Percentiles rank a stretch among this genome's conserved stretches.
These are phyloP conservation scores for Myotis pilosus DNA, from an alignment of 2,797 vertebrate genomes.

Conservation along the genomic window DNA sequence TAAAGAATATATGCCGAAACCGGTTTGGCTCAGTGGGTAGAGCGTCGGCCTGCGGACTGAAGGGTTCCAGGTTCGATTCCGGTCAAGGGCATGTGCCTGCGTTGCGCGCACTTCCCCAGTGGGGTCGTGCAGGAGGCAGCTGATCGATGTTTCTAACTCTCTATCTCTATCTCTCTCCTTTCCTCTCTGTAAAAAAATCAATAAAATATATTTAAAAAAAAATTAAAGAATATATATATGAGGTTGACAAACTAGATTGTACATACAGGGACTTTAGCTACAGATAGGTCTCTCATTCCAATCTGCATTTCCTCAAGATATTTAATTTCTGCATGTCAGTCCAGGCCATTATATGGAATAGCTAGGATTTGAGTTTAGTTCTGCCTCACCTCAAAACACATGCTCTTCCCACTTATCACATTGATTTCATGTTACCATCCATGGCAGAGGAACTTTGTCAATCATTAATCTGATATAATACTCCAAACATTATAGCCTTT, in stretches of 20 bases:
- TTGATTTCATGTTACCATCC: background rate
- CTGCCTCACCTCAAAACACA: background rate
- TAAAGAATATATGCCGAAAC: no score
- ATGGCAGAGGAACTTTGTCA: background rate
- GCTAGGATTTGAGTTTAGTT: constrained; percentile 7
- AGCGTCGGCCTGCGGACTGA: no score
- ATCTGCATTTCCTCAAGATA: constrained; percentile 23
- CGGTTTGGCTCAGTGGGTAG: no score
- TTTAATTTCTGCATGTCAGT: constrained; percentile 34
- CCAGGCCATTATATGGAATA: background rate
- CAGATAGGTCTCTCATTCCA: constrained; percentile 20
- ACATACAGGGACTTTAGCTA: background rate
- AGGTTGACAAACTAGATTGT: constrained; percentile 4
- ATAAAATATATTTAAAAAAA: no score
- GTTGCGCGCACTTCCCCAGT: no score
- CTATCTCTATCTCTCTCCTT: no score
- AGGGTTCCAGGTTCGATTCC: no score
- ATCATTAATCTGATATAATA: background rate
- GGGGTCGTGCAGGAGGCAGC: no score
- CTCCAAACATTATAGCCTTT: background rate
- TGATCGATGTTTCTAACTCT: no score
- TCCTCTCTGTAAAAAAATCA: no score
- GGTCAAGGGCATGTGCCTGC: no score
- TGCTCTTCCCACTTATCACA: background rate
- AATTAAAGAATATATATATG: no score